Evolutionary conservation across 1,140 invertebrate genomes (phyloP).

Genomic region (Rhopalosiphum maidis): DNA sequence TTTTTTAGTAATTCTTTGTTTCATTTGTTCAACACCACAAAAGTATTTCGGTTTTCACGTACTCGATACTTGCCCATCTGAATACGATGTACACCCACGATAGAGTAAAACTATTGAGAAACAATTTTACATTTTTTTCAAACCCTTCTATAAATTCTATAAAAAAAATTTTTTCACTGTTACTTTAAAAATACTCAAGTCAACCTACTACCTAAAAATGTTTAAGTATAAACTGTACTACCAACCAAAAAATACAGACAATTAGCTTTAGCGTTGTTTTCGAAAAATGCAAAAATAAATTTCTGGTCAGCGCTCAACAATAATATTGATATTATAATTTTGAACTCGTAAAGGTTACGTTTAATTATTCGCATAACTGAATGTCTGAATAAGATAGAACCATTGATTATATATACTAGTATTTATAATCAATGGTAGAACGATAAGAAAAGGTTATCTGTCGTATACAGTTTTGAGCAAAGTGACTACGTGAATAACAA

Average conservation of each 20-base stretch:
- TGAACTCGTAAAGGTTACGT: neutral
- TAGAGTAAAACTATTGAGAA: neutral
- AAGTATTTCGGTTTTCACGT: too few species aligned
- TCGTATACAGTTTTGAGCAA: neutral
- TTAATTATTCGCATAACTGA: neutral
- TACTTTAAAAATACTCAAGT: too few species aligned
- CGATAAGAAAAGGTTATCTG: neutral
- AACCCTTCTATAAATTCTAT: too few species aligned
- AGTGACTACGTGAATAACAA: neutral
- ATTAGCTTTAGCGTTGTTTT: neutral
- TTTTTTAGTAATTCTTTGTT: slow-evolving; percentile 72
- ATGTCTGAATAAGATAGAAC: neutral
- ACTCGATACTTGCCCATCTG: too few species aligned
- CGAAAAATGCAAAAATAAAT: neutral
- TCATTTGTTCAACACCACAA: too few species aligned
- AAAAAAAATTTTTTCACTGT: too few species aligned
- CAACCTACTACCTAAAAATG: neutral
- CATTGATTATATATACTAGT: too few species aligned
- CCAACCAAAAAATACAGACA: neutral
- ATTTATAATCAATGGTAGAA: too few species aligned
- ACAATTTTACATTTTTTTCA: too few species aligned
- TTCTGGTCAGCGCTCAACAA: neutral
- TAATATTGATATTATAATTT: neutral
- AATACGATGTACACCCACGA: neutral
- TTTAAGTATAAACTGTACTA: neutral